A percentile compares a stretch with the other conserved stretches of the same genome.
These are phyloP conservation scores for Eulemur coronatus DNA, from an alignment of 2,797 vertebrate genomes.

Conservation along the genomic window DNA sequence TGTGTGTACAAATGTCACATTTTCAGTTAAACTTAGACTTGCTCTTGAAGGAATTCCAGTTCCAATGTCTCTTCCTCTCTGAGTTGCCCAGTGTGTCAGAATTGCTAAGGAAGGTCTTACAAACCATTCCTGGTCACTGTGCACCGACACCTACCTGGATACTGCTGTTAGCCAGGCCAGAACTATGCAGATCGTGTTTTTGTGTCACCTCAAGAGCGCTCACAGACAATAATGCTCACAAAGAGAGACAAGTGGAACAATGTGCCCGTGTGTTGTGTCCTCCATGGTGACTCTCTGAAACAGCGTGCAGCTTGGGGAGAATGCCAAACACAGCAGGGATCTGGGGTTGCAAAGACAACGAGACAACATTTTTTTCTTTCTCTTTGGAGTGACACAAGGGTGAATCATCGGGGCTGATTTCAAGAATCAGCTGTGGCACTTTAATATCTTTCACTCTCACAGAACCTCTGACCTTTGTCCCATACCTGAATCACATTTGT, in stretches of 20 bases:
- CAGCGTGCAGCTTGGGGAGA: not conserved
- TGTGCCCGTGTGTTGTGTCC: not conserved
- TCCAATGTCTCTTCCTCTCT: not conserved
- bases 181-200: not conserved
- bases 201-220: not conserved
- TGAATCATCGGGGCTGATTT: not conserved
- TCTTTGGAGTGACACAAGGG: not conserved
- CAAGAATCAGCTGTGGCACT: not conserved
- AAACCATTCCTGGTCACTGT: not conserved
- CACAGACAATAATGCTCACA: not conserved
- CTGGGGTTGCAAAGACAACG: not conserved
- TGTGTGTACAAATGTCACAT: slow-evolving; percentile 1
- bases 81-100: not conserved
- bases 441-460: not conserved
- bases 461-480: not conserved
- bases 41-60: slow-evolving; percentile 3
- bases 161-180: not conserved
- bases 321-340: not conserved
- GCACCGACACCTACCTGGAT: not conserved
- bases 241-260: not conserved
- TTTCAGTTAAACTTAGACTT: not conserved
- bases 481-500: not conserved
- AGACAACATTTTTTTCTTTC: not conserved
- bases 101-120: not conserved
- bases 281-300: not conserved